A percentile compares a stretch with the other conserved stretches of the same genome.
Conservation (phyloP, 2,888 invertebrate species). For the Eristalis tenax region DNA sequence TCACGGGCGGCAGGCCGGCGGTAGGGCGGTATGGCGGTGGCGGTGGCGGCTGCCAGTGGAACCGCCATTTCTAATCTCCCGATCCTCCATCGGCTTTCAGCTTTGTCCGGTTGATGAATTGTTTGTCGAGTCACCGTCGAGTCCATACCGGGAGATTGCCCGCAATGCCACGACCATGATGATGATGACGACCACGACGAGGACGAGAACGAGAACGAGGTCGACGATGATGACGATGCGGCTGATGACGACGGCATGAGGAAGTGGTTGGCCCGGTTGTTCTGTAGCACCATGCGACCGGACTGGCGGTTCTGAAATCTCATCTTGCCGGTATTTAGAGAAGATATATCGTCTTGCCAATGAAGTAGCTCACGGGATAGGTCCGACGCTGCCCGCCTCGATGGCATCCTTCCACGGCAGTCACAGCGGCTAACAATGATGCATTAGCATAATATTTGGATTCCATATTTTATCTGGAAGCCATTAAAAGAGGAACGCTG, state of each 20-base stretch:
- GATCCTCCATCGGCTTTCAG: slow-evolving; percentile 63
- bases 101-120: slow-evolving; percentile 71
- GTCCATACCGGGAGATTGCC: slow-evolving; percentile 57
- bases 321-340: slow-evolving; percentile 39
- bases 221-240: slow-evolving; percentile 15
- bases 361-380: slow-evolving; percentile 71
- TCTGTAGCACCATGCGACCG: slow-evolving; percentile 29
- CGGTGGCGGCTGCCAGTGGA: slow-evolving; percentile 5
- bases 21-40: background rate
- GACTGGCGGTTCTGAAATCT: slow-evolving; percentile 11
- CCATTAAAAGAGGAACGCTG: slow-evolving; percentile 25
- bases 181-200: slow-evolving; percentile 22
- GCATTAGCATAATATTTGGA: slow-evolving; percentile 64
- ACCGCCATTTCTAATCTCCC: slow-evolving; percentile 53
- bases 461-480: slow-evolving; percentile 67
- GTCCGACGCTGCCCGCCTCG: slow-evolving; percentile 37
- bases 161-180: slow-evolving; percentile 29
- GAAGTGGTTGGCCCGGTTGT: slow-evolving; percentile 50
- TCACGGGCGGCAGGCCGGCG: slow-evolving; percentile 3
- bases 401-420: slow-evolving; percentile 14
- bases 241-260: slow-evolving; percentile 40
- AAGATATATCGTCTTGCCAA: slow-evolving; percentile 61
- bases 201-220: background rate
- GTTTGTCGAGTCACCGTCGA: slow-evolving; percentile 63
- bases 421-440: slow-evolving; percentile 56